A percentile compares a stretch with the other conserved stretches of the same genome.
phyloP scores from a whole-genome alignment of 2,797 vertebrate genomes.

The Sebastes umbrosus region DNA sequence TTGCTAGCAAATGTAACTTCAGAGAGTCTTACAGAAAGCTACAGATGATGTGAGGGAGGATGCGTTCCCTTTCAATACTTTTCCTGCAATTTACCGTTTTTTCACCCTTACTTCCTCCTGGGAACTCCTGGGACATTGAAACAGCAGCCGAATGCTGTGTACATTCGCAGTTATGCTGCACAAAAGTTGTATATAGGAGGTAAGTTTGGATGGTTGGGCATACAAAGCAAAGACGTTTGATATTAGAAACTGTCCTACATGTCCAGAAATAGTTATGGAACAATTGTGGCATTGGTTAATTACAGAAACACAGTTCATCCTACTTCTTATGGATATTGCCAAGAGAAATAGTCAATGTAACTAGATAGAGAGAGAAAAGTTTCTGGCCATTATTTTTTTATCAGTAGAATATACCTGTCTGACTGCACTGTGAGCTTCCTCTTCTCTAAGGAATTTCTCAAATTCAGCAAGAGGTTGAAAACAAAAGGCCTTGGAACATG shows the following conservation, averaged over 20 bases:
- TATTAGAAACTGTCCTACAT: background rate
- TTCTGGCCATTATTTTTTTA: background rate
- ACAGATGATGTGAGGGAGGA: slow-evolving; percentile 50
- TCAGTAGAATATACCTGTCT: background rate
- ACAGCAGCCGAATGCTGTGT: background rate
- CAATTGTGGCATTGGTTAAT: background rate
- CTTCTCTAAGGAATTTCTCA: slow-evolving; percentile 1
- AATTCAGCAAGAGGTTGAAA: slow-evolving; percentile 19
- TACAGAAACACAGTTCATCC: background rate
- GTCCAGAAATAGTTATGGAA: background rate
- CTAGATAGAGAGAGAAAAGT: background rate
- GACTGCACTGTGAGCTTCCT: background rate
- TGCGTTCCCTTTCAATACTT: slow-evolving; percentile 41
- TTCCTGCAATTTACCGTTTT: background rate
- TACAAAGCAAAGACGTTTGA: background rate
- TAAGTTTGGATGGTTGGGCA: background rate
- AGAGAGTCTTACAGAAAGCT: slow-evolving; percentile 7
- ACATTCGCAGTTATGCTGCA: background rate
- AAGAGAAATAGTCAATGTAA: background rate
- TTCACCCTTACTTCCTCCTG: background rate
- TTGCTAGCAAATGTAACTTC: slow-evolving; percentile 61
- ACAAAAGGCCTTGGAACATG: slow-evolving; percentile 15
- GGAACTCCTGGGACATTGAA: background rate
- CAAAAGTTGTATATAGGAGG: background rate
- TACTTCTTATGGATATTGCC: background rate